These are phyloP conservation scores for Brienomyrus longianalis DNA, from an alignment of 2,113 vertebrate species.

Conservation along the genomic window DNA sequence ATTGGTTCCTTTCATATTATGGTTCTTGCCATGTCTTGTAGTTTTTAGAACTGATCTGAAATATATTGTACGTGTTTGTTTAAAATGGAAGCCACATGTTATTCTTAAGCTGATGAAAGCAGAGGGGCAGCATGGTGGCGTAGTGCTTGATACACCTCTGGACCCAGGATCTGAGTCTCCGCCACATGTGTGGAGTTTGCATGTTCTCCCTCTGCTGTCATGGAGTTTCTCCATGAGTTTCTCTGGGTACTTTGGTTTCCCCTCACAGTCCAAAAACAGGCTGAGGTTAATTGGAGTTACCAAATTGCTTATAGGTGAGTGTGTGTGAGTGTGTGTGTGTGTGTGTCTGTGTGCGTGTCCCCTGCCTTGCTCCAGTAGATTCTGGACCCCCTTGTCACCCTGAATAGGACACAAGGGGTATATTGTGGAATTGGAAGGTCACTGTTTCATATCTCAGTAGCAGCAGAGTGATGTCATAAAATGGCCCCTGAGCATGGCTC, in stretches of 20 bases:
- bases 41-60: background rate
- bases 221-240: background rate
- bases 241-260: background rate
- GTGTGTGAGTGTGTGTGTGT: no score
- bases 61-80: background rate
- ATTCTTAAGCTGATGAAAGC: background rate
- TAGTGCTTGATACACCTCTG: background rate
- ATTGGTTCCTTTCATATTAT: background rate
- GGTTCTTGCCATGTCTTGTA: background rate
- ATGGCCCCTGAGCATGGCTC: no score
- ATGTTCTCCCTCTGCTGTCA: background rate
- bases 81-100: background rate
- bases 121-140: background rate
- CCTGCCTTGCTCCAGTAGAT: no score
- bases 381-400: no score
- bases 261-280: no score
- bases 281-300: no score
- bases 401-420: no score
- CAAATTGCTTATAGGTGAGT: no score
- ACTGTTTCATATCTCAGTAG: no score
- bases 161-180: background rate
- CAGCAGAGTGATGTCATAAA: no score
- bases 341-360: no score
- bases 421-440: no score
- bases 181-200: background rate